These are phyloP conservation scores for Lasioglossum leucozonium DNA, from an alignment of 2,888 invertebrate genomes.

Conservation along the genomic window DNA sequence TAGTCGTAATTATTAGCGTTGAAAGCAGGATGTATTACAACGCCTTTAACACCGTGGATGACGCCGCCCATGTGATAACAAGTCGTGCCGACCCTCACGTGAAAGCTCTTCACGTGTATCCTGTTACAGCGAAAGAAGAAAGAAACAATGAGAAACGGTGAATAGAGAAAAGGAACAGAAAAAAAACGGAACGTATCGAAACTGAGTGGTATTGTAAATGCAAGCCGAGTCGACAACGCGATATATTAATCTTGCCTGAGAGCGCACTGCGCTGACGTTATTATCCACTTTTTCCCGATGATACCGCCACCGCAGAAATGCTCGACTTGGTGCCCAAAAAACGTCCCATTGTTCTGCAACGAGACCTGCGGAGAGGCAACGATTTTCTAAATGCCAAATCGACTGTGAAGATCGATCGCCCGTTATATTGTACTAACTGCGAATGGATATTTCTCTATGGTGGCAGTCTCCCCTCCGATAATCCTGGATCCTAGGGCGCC, in stretches of 20 bases:
- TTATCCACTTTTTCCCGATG: conserved; percentile 73
- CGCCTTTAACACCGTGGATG: conserved; percentile 64
- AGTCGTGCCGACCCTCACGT: conserved; percentile 70
- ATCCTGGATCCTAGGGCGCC: conserved; percentile 65
- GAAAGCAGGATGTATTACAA: conserved; percentile 72
- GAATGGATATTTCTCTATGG: conserved; percentile 78
- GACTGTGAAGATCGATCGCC: conserved; percentile 61
- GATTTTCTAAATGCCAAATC: conserved; percentile 67
- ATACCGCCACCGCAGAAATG: conserved; percentile 75
- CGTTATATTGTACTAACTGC: conserved; percentile 69
- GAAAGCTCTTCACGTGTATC: conserved; percentile 59
- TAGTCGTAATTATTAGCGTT: conserved; percentile 69
- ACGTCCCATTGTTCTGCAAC: conserved; percentile 75
- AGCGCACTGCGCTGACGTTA: conserved; percentile 76
- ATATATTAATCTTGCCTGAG: conserved; percentile 68
- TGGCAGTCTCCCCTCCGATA: conserved; percentile 76
- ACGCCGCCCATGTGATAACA: conserved; percentile 70
- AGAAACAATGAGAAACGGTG: not conserved
- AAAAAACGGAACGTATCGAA: not conserved
- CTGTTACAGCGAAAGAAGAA: conserved; percentile 48
- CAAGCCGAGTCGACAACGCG: conserved; percentile 12
- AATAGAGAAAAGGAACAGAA: not conserved
- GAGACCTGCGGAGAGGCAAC: conserved; percentile 69
- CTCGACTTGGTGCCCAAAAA: conserved; percentile 74
- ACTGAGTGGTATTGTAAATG: conserved; percentile 5